A percentile compares a stretch with the other conserved stretches of the same genome.
Conservation (phyloP, 2,797 vertebrate species). For the Melopsittacus undulatus region DNA sequence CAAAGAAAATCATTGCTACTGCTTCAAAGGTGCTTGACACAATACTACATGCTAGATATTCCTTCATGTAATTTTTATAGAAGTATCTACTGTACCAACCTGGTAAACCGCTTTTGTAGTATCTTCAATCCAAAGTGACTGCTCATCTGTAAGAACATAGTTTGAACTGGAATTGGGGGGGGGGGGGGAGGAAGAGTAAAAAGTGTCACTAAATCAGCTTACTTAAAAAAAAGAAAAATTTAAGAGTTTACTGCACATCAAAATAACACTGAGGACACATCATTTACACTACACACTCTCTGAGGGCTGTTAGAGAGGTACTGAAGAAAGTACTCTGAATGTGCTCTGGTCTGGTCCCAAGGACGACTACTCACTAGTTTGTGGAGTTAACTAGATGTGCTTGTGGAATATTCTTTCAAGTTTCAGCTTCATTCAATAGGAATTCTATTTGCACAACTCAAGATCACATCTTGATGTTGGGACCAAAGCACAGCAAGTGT, state of each 20-base stretch:
- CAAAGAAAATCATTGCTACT: background rate
- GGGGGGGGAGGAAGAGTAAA: background rate
- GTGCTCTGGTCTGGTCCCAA: background rate
- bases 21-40: background rate
- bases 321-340: background rate
- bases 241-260: background rate
- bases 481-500: background rate
- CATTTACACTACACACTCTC: background rate
- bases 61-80: background rate
- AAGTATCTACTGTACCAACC: conserved; percentile 78
- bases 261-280: background rate
- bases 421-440: background rate
- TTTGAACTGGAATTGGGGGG: conserved; percentile 83
- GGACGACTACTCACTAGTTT: background rate
- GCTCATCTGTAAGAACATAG: conserved; percentile 93
- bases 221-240: background rate
- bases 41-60: background rate
- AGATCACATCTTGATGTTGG: background rate
- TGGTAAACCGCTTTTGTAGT: conserved; percentile 97
- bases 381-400: background rate
- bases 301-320: background rate
- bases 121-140: conserved; percentile 95
- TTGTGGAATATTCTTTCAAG: background rate
- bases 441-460: background rate
- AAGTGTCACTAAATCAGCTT: background rate